Base-by-base conservation (phyloP, 2,797 vertebrate genomes). In the Gobio occitaniae region DNA sequence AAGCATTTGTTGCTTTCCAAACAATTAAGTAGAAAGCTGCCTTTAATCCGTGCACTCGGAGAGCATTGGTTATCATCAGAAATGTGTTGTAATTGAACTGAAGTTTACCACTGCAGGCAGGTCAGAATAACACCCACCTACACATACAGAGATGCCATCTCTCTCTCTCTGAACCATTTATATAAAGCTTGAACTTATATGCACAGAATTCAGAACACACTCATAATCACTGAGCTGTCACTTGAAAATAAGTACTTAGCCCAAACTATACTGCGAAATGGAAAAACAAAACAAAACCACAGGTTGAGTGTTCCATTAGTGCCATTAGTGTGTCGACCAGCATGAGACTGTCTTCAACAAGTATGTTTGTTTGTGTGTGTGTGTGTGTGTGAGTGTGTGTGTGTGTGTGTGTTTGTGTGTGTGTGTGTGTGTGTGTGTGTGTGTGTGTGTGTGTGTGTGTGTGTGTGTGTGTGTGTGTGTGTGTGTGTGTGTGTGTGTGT, bases 281-380 rank as follows among this genome's bases (percentile, higher is more conserved):
- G 52, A 85, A 77, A 85, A 70, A 83, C 56, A 86, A 81, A 86
- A 86, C 71, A 89, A 78, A 83, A 79, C 77, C 81, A 84, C 71
- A n/a, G 65, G 69, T 79, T 74, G 68, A 85, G 84, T 85, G 84
- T 72, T 85, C 84, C 84, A 85, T 85, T 80, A 85, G 52, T 15
- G 69, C 77, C 68, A 72, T 85, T 72, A 85, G 7, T 74, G 56
- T 80, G 77, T 74, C 54, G 9, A 79, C 68, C 76, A 71, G 66
- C 65, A 63, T 78, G 76, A 72, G 54, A 86, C 72, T n/a, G 63
- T 70, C 75, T 85, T 66, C 86, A 84, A 88, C 83, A 90, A 36
- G 36, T 65, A 21, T 63, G 13, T 82, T 15, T 56, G 13, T 83
- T 84, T 48, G 52, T 59, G n/a, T 66, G 41, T 75, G 16, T 52